Conservation (phyloP, 2,888 invertebrate genomes). For the Acrobasis consociella region DNA sequence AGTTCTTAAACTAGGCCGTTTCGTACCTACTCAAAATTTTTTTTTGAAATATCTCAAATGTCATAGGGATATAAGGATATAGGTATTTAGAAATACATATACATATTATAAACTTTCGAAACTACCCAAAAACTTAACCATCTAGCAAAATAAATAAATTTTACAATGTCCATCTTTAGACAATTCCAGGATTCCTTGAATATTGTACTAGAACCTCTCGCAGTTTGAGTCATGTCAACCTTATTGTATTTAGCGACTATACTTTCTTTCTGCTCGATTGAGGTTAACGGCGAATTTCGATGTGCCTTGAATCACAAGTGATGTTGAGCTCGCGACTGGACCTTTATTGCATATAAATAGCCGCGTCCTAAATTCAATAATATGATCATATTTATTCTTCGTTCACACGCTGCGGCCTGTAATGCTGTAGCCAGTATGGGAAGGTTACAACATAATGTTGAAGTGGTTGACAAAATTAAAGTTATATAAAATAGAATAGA, state of each 20-base stretch:
- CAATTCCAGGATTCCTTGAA: too few species aligned
- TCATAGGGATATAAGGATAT: too few species aligned
- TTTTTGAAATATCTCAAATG: too few species aligned
- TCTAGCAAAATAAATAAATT: too few species aligned
- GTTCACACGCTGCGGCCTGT: slow-evolving; percentile 8
- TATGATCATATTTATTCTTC: slow-evolving; percentile 29
- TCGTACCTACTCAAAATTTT: too few species aligned
- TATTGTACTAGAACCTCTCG: neutral
- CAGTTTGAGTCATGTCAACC: slow-evolving; percentile 47
- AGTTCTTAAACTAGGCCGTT: too few species aligned
- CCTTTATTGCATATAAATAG: slow-evolving; percentile 59
- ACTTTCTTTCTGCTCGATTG: slow-evolving; percentile 74
- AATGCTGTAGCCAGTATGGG: slow-evolving; percentile 3
- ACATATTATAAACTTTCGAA: too few species aligned
- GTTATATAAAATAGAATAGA: neutral
- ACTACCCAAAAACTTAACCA: neutral
- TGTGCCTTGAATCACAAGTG: slow-evolving; percentile 67
- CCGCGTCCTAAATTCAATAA: slow-evolving; percentile 31
- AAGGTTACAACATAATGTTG: slow-evolving; percentile 16
- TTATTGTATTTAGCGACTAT: slow-evolving; percentile 38
- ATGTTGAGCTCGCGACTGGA: slow-evolving; percentile 46
- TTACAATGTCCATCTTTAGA: too few species aligned
- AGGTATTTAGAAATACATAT: too few species aligned
- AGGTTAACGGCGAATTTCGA: slow-evolving; percentile 73
- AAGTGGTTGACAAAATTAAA: slow-evolving; percentile 2